phyloP scores from a whole-genome alignment of 2,797 vertebrate genomes.

The Falco biarmicus region DNA sequence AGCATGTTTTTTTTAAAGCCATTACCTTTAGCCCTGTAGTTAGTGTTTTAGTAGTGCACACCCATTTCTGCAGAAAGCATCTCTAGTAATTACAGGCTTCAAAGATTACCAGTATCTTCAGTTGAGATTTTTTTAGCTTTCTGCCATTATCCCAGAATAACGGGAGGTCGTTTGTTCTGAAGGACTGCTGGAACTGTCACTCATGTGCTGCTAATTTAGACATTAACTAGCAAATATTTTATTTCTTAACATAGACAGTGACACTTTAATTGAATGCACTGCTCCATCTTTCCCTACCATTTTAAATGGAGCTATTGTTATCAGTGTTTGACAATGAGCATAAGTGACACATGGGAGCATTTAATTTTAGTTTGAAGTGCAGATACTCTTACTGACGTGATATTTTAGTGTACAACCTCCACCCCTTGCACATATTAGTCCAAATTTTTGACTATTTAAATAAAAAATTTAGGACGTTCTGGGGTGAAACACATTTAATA shows the following conservation, averaged over 20 bases:
- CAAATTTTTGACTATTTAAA: background rate
- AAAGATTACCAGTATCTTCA: constrained; percentile 36
- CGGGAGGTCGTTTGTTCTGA: background rate
- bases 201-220: constrained; percentile 3
- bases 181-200: background rate
- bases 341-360: background rate
- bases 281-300: background rate
- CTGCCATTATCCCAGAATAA: constrained; percentile 2
- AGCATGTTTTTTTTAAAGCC: constrained; percentile 6
- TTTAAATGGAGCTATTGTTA: background rate
- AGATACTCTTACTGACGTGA: background rate
- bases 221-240: constrained; percentile 25
- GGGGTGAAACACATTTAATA: background rate
- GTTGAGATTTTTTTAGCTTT: constrained; percentile 15
- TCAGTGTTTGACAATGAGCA: constrained; percentile 17
- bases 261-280: constrained; percentile 36
- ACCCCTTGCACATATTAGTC: background rate
- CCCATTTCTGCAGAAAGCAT: background rate
- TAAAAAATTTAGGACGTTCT: background rate
- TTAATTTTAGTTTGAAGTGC: constrained; percentile 12
- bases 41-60: background rate
- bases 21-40: background rate
- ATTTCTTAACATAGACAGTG: constrained; percentile 25
- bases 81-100: constrained; percentile 3
- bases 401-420: background rate